Percentiles rank a stretch among this genome's conserved stretches.
Conservation (phyloP, 2,113 vertebrate species). For the Mesitornis unicolor region DNA sequence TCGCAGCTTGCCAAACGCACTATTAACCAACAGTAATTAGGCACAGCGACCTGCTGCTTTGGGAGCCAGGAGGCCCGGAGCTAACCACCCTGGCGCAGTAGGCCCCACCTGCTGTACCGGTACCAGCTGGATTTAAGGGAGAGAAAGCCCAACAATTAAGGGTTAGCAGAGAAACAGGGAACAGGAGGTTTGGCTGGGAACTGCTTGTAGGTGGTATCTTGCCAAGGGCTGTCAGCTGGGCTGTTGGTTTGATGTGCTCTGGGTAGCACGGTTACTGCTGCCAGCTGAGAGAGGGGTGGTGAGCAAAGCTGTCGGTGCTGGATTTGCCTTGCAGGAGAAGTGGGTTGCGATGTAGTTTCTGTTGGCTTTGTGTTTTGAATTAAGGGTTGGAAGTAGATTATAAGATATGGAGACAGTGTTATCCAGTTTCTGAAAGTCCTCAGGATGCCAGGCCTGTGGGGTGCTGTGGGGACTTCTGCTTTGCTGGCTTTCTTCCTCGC, state of each 20-base stretch:
- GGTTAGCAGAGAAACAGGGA: background rate
- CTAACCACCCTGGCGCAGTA: background rate
- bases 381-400: background rate
- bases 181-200: background rate
- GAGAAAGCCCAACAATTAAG: background rate
- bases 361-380: background rate
- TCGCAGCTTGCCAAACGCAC: background rate
- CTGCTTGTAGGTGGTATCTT: background rate
- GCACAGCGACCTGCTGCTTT: background rate
- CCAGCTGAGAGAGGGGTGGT: background rate
- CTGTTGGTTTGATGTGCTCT: background rate
- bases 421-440: background rate
- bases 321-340: background rate
- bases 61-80: background rate
- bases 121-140: conserved; percentile 9
- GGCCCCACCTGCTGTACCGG: conserved; percentile 23
- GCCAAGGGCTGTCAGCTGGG: background rate
- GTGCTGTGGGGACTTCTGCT: background rate
- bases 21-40: conserved; percentile 30
- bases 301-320: rapidly evolving
- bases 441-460: background rate
- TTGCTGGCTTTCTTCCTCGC: background rate
- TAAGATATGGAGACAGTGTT: background rate
- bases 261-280: background rate
- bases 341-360: background rate